Evolutionary conservation across 2,888 invertebrate species (phyloP), one percentile per base, ranked within the genome.

Genomic region (Agonopterix heracliana): DNA sequence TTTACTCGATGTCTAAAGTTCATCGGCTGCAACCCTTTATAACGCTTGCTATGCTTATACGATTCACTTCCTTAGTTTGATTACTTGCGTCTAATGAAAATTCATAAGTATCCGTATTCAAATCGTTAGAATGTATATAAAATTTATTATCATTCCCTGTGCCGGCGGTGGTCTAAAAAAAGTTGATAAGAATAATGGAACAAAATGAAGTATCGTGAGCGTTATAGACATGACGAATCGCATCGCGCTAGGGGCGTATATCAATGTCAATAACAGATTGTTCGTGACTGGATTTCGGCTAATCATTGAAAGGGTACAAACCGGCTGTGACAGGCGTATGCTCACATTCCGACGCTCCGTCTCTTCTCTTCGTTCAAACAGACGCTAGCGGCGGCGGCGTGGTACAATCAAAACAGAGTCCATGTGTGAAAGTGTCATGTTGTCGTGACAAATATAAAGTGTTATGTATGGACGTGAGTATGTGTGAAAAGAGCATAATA

Each of bases 241-340:
- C 49, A 52, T 61, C 56, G 56, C 54, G 54, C 56, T 55, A 50
- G 47, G 48, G 56, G 44, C 53, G 51, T 56, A 60, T 61, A 60
- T 61, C 55, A 64, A 57, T 66, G 66, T 71, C 71, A 66, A 67
- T 70, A 65, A 60, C 59, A 64, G 56, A 55, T 51, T 54, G 57
- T 54, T 67, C 73, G 72, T 75, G 74, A 71, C 70, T 64, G 61
- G 64, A 64, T 68, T 72, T 66, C 66, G 64, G 68, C 68, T 73
- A 72, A 75, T 74, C 74, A 72, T 74, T 63, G 63, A 63, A 26
- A 55, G 60, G 66, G 59, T 65, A 63, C 50, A 62, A 71, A 68
- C 68, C 68, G 66, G 66, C 69, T 68, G 61, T 65, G 72, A 71
- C 68, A 68, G 26, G 63, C 56, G 60, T 60, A 54, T 51, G 48